Evolutionary conservation across 2,888 invertebrate genomes (phyloP).

Genomic region (Caenorhabditis panamensis): DNA sequence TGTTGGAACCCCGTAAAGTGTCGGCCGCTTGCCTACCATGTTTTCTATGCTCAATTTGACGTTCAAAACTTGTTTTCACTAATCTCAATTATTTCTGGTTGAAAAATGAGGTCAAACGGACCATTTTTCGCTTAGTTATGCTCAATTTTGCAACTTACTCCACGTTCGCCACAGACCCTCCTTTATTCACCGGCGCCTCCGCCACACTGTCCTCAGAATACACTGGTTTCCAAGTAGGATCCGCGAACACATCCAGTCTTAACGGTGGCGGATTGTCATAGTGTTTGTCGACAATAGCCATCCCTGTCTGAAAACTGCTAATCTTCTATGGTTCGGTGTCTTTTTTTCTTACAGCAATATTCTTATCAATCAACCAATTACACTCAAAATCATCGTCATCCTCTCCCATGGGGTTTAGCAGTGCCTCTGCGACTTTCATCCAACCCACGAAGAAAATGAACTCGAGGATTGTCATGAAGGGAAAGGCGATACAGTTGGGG

Average conservation of each 20-base stretch:
- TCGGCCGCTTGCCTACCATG: no score
- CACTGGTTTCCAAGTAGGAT: constrained; percentile 40
- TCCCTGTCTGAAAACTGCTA: constrained; percentile 64
- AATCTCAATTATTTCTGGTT: no score
- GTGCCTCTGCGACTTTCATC: constrained; percentile 69
- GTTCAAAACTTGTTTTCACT: no score
- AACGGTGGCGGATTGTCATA: constrained; percentile 41
- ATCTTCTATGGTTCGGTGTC: no score
- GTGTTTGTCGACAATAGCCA: constrained; percentile 67
- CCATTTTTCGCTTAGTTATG: no score
- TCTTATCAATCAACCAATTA: constrained; percentile 71
- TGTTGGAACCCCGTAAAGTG: no score
- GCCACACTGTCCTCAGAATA: constrained; percentile 51
- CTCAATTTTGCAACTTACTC: no score
- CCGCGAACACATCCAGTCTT: constrained; percentile 46
- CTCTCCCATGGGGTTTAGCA: constrained; percentile 78
- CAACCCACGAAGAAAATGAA: constrained; percentile 71
- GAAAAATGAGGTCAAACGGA: no score
- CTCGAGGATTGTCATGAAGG: constrained; percentile 73
- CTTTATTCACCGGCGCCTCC: constrained; percentile 1
- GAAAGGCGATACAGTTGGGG: constrained; percentile 38
- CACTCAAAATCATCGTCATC: constrained; percentile 79
- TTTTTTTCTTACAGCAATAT: constrained; percentile 57
- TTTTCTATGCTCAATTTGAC: no score
- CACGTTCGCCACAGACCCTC: constrained; percentile 30